Evolutionary conservation across 1,140 invertebrate species (phyloP).

Genomic region (Patella vulgata): DNA sequence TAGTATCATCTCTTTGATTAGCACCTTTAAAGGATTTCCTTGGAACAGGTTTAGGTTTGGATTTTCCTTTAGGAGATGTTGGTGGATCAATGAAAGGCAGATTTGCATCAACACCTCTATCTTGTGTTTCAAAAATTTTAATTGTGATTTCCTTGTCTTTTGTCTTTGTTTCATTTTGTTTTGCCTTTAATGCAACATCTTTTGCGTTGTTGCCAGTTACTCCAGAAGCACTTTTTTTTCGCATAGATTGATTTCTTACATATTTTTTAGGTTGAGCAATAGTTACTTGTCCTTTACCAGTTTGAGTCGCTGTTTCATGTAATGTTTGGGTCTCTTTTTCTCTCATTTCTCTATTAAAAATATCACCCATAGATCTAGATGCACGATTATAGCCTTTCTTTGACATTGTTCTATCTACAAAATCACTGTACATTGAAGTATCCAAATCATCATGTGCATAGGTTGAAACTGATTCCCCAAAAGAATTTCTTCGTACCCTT

Average conservation of each 20-base stretch:
- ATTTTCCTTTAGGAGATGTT: slow-evolving; percentile 17
- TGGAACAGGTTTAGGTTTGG: slow-evolving; percentile 50
- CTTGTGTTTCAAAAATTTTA: slow-evolving; percentile 18
- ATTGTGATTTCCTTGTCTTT: slow-evolving; percentile 12
- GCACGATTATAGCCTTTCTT: slow-evolving; percentile 34
- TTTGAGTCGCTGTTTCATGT: slow-evolving; percentile 52
- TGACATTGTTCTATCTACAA: slow-evolving; percentile 39
- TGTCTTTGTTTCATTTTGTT: slow-evolving; percentile 4
- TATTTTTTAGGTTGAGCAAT: slow-evolving; percentile 32
- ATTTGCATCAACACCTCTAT: slow-evolving; percentile 4
- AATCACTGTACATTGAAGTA: slow-evolving; percentile 34
- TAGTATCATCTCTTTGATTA: not conserved
- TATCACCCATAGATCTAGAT: slow-evolving; percentile 50
- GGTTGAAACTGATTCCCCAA: slow-evolving; percentile 46
- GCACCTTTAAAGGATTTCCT: slow-evolving; percentile 34
- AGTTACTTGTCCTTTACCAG: slow-evolving; percentile 37
- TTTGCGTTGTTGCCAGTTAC: not conserved
- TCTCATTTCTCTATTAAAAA: slow-evolving; percentile 30
- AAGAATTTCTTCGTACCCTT: slow-evolving; percentile 39
- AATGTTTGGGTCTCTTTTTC: slow-evolving; percentile 41
- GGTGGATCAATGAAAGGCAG: slow-evolving; percentile 1
- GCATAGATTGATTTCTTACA: slow-evolving; percentile 36
- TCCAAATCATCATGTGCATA: slow-evolving; percentile 53
- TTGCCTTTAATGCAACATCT: slow-evolving; percentile 14
- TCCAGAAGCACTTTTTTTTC: slow-evolving; percentile 4